phyloP scores from a whole-genome alignment of 2,888 invertebrate genomes.

The Agonopterix heracliana region DNA sequence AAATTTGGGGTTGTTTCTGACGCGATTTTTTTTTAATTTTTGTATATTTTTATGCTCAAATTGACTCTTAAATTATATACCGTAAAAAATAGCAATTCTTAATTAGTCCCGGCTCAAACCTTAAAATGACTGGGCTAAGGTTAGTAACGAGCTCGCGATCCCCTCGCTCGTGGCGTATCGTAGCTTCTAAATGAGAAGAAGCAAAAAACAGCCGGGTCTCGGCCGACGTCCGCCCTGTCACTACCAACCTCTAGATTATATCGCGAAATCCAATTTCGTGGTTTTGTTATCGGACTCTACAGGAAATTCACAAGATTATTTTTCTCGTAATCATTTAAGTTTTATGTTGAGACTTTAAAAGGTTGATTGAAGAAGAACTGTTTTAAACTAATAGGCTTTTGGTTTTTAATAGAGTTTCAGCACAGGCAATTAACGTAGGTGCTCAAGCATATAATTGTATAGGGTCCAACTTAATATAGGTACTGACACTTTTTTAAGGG shows the following conservation, averaged over 20 bases:
- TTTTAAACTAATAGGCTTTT: background rate
- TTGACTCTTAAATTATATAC: no score
- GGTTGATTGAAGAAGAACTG: constrained; percentile 1
- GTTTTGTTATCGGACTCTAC: constrained; percentile 64
- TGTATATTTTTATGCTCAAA: no score
- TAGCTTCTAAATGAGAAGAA: constrained; percentile 12
- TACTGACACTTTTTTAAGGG: no score
- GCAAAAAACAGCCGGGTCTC: constrained; percentile 31
- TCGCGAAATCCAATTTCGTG: constrained; percentile 74
- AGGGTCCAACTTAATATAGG: no score
- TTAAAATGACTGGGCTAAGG: no score
- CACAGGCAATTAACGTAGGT: no score
- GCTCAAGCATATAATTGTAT: no score
- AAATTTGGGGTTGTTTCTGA: no score
- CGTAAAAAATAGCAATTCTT: no score
- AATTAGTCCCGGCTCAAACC: no score
- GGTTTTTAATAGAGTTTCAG: no score
- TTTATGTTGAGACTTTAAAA: constrained; percentile 11
- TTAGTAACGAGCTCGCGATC: background rate
- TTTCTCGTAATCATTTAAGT: constrained; percentile 38
- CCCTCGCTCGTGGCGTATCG: constrained; percentile 5
- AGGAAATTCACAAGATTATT: constrained; percentile 61
- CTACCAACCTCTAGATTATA: constrained; percentile 63
- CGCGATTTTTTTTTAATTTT: no score
- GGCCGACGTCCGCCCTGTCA: constrained; percentile 41